phyloP scores from a whole-genome alignment of 2,113 vertebrate species.

The Chloroceryle aenea region DNA sequence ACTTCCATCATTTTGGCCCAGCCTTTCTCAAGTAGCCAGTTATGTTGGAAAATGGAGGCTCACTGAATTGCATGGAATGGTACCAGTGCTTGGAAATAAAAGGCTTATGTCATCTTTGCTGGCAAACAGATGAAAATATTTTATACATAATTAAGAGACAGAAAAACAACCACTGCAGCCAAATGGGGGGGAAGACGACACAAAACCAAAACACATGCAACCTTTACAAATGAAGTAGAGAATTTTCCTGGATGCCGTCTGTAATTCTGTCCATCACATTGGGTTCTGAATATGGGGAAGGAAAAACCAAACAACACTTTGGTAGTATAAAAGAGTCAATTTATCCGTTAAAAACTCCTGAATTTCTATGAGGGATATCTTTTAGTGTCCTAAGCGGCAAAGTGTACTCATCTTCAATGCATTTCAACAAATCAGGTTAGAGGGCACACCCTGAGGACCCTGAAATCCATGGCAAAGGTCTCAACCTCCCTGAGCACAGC shows the following conservation, averaged over 20 bases:
- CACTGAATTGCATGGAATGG: not conserved
- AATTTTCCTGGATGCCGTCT: not conserved
- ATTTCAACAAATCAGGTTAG: not conserved
- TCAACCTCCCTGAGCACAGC: not conserved
- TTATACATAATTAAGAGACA: not conserved
- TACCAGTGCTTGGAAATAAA: constrained; percentile 10
- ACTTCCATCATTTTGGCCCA: not conserved
- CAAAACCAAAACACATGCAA: too few species aligned
- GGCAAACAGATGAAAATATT: not conserved
- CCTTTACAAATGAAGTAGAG: not conserved
- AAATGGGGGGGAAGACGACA: too few species aligned
- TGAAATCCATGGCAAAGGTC: not conserved
- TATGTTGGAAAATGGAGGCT: not conserved
- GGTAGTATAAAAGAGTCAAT: not conserved
- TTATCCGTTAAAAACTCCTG: not conserved
- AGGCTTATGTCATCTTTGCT: not conserved
- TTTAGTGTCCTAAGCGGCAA: not conserved
- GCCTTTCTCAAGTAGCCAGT: not conserved
- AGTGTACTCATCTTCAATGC: not conserved
- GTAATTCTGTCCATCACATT: not conserved
- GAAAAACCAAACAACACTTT: not conserved
- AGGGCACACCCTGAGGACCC: not conserved
- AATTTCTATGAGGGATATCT: not conserved
- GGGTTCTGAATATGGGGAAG: not conserved
- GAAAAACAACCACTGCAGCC: constrained; percentile 5